Conservation (phyloP, 92 coral and sea anemone genomes). For the Parazoanthus swiftii region DNA sequence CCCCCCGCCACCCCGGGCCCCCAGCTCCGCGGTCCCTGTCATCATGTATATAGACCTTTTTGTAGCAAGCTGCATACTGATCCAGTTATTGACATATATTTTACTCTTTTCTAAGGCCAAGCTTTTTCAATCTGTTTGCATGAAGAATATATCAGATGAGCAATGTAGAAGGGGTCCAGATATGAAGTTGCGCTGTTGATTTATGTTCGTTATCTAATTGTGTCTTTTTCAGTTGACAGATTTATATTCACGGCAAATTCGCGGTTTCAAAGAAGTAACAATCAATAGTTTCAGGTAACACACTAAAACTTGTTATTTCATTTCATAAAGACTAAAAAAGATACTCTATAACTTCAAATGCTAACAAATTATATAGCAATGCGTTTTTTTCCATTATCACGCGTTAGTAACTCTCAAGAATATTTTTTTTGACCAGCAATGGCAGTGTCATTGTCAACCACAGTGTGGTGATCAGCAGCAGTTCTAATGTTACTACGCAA, state of each 20-base stretch:
- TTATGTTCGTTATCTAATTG: not conserved
- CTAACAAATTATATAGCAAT: not conserved
- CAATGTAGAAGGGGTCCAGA: no score
- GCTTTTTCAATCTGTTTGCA: not conserved
- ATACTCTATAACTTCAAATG: not conserved
- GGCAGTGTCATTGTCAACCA: conserved; percentile 75
- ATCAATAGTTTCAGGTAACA: conserved; percentile 31
- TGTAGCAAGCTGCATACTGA: not conserved
- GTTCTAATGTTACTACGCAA: conserved; percentile 55
- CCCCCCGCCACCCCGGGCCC: no score
- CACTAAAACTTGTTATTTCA: no score
- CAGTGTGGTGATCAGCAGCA: conserved; percentile 41
- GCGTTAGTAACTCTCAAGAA: not conserved
- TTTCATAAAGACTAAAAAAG: no score
- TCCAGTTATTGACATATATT: not conserved
- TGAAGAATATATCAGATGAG: no score
- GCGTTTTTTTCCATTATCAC: not conserved
- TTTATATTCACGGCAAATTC: conserved; percentile 4
- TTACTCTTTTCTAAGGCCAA: not conserved
- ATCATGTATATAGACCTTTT: no score
- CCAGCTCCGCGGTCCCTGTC: no score
- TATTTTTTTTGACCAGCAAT: conserved; percentile 37
- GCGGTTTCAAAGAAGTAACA: conserved; percentile 7
- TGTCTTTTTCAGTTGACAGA: conserved; percentile 19
- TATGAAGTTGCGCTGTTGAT: not conserved